Conservation (phyloP, 2,888 invertebrate genomes). For the Sinotaia quadrata region DNA sequence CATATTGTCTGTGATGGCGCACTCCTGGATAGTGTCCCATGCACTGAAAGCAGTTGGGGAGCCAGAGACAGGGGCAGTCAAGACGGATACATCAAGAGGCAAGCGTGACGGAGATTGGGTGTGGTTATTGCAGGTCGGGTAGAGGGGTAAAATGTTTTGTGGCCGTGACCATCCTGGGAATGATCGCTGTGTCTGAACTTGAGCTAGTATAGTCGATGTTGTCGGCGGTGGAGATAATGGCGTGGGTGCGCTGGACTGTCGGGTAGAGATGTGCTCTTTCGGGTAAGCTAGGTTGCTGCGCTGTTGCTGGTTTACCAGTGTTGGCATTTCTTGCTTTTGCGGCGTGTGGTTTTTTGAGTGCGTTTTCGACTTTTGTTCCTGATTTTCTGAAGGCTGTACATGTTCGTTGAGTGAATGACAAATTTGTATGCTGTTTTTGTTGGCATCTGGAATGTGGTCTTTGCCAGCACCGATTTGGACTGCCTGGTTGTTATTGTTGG, state of each 20-base stretch:
- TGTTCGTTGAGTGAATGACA: background rate
- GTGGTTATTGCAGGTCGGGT: constrained; percentile 6
- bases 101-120: background rate
- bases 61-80: constrained; percentile 2
- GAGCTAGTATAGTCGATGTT: background rate
- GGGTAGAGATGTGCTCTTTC: constrained; percentile 17
- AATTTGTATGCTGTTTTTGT: background rate
- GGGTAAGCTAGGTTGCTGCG: background rate
- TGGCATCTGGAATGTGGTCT: background rate
- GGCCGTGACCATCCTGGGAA: constrained; percentile 23
- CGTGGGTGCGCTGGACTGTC: constrained; percentile 27
- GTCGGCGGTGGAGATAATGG: constrained; percentile 2
- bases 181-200: constrained; percentile 21
- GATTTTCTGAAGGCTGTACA: background rate
- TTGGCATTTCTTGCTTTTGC: background rate
- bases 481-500: constrained; percentile 16
- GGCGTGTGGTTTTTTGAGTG: too few relatives aligned
- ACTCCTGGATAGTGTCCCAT: background rate
- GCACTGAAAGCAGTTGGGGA: background rate
- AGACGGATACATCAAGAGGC: background rate
- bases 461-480: background rate
- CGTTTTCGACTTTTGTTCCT: too few relatives aligned
- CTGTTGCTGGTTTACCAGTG: background rate
- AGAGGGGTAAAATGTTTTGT: constrained; percentile 2
- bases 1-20: background rate